Evolutionary conservation across 2,888 invertebrate species (phyloP).

Genomic region (Nephrotoma flavescens): DNA sequence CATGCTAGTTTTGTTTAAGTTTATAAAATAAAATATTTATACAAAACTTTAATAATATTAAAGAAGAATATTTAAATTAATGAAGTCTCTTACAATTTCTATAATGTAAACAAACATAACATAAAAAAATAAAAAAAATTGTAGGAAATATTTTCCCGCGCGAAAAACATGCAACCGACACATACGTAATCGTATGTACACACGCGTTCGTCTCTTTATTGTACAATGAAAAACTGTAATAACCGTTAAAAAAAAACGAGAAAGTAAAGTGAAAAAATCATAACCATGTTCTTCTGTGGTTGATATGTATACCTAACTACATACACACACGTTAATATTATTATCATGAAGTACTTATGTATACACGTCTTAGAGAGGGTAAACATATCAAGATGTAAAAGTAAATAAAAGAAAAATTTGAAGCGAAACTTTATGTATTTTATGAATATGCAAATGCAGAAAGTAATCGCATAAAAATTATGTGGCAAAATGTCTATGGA

Average conservation of each 20-base stretch:
- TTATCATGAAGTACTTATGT: not conserved
- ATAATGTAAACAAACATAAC: not conserved
- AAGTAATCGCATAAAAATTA: not conserved
- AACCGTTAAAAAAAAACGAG: not conserved
- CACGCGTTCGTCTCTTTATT: not conserved
- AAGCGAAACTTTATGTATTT: not conserved
- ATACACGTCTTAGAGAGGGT: not conserved
- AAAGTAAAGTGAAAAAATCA: not conserved
- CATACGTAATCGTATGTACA: not conserved
- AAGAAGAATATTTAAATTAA: not conserved
- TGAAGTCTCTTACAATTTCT: not conserved
- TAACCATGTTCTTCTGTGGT: not conserved
- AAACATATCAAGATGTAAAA: not conserved
- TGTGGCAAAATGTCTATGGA: not conserved
- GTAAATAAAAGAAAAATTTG: not conserved
- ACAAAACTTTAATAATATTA: not conserved
- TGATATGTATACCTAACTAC: not conserved
- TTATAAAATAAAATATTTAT: not conserved
- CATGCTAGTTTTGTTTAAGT: not conserved
- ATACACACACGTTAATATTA: not conserved
- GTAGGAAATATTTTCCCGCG: not conserved
- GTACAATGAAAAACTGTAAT: not conserved
- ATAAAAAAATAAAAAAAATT: not conserved
- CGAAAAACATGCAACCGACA: not conserved
- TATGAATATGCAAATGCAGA: not conserved